phyloP scores from a whole-genome alignment of 2,797 vertebrate species.

The Rhinichthys osculus region DNA sequence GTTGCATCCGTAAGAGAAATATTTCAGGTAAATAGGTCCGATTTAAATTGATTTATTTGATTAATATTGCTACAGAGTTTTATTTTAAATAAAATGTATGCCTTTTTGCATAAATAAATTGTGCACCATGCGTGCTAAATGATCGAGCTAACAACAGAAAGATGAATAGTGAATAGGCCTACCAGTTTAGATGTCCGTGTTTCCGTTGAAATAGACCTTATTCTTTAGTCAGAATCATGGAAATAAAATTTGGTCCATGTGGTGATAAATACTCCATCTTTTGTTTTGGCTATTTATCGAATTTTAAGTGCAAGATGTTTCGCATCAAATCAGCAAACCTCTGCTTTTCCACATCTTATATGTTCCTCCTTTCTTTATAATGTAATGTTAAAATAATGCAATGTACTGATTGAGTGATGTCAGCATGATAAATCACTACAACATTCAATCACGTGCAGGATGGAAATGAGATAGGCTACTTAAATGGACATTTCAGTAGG shows the following conservation, averaged over 20 bases:
- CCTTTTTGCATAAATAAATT: neutral
- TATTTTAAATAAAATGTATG: neutral
- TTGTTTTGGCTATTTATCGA: neutral
- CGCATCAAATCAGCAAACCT: neutral
- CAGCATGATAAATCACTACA: conserved; percentile 24
- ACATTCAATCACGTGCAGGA: conserved; percentile 28
- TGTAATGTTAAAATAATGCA: conserved; percentile 3
- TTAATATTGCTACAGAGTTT: neutral
- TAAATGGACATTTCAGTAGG: conserved; percentile 56
- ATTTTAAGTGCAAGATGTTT: neutral
- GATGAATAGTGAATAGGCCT: neutral
- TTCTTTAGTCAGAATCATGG: neutral
- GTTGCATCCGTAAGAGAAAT: neutral
- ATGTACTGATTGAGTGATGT: neutral
- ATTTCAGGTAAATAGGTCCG: neutral
- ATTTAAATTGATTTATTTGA: neutral
- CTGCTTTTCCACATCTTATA: neutral
- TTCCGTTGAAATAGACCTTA: neutral
- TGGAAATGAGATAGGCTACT: conserved; percentile 55
- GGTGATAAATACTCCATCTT: neutral
- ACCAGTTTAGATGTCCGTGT: neutral
- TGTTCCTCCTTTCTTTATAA: neutral
- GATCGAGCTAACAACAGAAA: neutral
- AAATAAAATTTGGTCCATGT: neutral
- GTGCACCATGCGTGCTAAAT: neutral